Conservation (phyloP, 2,113 vertebrate species). For the Dendrocopos noguchii region DNA sequence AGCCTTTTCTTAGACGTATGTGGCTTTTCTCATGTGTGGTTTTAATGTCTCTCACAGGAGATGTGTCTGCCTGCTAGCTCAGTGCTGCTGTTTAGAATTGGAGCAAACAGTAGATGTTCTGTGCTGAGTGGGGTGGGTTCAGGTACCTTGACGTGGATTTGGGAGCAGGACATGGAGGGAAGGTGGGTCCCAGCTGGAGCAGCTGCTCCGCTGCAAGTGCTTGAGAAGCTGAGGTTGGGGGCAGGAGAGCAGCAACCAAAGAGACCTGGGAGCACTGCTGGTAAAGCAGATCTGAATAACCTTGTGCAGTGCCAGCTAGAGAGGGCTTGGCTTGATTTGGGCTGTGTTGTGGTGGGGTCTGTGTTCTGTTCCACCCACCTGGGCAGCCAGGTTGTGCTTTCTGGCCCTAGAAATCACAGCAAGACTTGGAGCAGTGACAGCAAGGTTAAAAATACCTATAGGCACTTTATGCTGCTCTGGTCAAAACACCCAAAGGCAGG, state of each 20-base stretch:
- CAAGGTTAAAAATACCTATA: neutral
- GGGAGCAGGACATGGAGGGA: neutral
- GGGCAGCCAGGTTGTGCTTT: neutral
- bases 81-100: neutral
- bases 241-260: neutral
- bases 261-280: neutral
- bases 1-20: neutral
- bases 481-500: neutral
- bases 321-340: neutral
- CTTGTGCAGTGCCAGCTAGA: neutral
- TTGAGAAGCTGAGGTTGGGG: neutral
- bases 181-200: neutral
- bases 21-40: neutral
- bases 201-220: neutral
- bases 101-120: neutral
- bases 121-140: accelerated
- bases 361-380: neutral
- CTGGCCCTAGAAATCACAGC: neutral
- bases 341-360: neutral
- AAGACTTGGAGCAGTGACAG: neutral
- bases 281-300: accelerated
- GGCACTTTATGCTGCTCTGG: neutral
- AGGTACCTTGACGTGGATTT: accelerated
- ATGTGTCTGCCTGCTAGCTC: neutral
- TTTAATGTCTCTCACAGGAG: neutral